phyloP scores from a whole-genome alignment of 2,888 invertebrate species.

The Rhingia campestris region DNA sequence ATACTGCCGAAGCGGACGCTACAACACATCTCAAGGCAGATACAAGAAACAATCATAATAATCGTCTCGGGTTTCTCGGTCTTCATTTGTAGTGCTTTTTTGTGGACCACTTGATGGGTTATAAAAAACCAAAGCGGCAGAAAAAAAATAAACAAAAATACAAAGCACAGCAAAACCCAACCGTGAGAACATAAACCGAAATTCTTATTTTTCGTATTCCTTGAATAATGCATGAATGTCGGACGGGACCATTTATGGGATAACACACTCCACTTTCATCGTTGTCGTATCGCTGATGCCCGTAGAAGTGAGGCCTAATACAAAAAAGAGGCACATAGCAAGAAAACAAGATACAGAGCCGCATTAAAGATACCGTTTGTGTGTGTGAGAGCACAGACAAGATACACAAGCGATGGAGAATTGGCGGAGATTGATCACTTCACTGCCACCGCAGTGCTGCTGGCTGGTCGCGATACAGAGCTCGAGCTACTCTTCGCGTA shows the following conservation, averaged over 20 bases:
- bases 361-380: slow-evolving; percentile 11
- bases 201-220: slow-evolving; percentile 31
- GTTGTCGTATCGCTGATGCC: slow-evolving; percentile 7
- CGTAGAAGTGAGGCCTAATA: slow-evolving; percentile 13
- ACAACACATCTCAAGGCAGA: neutral
- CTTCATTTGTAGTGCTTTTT: slow-evolving; percentile 9
- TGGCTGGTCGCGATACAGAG: slow-evolving; percentile 25
- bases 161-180: slow-evolving; percentile 36
- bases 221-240: slow-evolving; percentile 63
- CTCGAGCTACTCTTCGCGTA: slow-evolving; percentile 76
- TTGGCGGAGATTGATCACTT: slow-evolving; percentile 59
- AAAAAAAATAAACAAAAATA: slow-evolving; percentile 9
- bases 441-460: slow-evolving; percentile 14
- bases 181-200: slow-evolving; percentile 59
- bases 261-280: slow-evolving; percentile 35
- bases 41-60: slow-evolving; percentile 20
- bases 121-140: neutral
- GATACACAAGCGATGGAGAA: slow-evolving; percentile 51
- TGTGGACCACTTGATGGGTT: slow-evolving; percentile 15
- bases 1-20: neutral
- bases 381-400: slow-evolving; percentile 42
- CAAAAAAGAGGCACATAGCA: neutral
- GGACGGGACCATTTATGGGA: slow-evolving; percentile 55
- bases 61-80: slow-evolving; percentile 5
- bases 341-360: slow-evolving; percentile 33